Evolutionary conservation across 1,140 invertebrate genomes (phyloP).

Genomic region (silkworm (Bombyx mori)): DNA sequence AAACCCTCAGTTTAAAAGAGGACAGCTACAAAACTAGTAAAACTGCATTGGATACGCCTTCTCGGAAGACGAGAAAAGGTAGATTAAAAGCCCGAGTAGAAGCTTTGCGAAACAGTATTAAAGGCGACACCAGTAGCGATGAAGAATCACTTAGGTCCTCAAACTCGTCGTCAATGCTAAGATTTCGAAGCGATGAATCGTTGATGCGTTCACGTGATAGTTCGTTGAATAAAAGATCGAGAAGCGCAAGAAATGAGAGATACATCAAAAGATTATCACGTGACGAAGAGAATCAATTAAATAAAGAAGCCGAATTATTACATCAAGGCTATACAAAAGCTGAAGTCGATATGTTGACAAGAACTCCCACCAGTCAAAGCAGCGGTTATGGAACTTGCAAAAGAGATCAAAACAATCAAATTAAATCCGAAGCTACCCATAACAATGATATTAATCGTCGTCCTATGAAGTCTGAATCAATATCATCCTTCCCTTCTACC

Average conservation of each 20-base stretch:
- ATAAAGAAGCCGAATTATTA: conserved; percentile 71
- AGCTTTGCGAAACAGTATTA: conserved; percentile 74
- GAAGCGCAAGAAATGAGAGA: conserved; percentile 82
- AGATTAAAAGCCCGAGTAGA: conserved; percentile 76
- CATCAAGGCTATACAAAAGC: conserved; percentile 67
- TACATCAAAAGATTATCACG: conserved; percentile 82
- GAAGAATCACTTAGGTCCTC: conserved; percentile 78
- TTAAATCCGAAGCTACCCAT: conserved; percentile 36
- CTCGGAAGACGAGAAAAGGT: conserved; percentile 72
- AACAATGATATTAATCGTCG: conserved; percentile 43
- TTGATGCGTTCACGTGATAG: conserved; percentile 72
- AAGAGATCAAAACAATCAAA: conserved; percentile 47
- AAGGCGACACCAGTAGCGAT: conserved; percentile 79
- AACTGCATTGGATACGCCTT: conserved; percentile 66
- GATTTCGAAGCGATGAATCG: conserved; percentile 78
- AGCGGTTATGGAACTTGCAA: conserved; percentile 67
- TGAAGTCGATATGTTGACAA: conserved; percentile 64
- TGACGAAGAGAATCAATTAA: conserved; percentile 75
- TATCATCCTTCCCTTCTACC: conserved; percentile 65
- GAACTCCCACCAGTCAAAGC: conserved; percentile 63
- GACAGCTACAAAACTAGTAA: conserved; percentile 55
- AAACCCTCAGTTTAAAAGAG: conserved; percentile 53
- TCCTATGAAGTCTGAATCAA: conserved; percentile 60
- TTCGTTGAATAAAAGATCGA: conserved; percentile 63
- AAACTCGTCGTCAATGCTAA: conserved; percentile 75